Base-by-base conservation (phyloP, 2,888 invertebrate species). In the Scaeva pyrastri region DNA sequence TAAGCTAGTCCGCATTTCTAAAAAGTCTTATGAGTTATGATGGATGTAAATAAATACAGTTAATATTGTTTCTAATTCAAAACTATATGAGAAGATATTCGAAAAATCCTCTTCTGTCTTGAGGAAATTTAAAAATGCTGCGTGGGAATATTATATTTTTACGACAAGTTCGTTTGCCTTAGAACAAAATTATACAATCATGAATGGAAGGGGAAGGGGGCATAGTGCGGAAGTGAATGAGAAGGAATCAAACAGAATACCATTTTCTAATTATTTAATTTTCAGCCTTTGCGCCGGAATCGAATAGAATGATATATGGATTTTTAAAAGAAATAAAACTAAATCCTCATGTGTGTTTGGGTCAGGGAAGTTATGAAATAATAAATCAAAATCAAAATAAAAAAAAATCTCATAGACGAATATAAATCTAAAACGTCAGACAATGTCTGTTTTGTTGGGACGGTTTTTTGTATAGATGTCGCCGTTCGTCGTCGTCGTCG, bases 331-430 rank as follows among this genome's bases (percentile, higher is more conserved):
- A 56, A 66, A 66, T 66, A 31, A 62, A 41, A 19, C 52, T 41
- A n/a, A 70, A 68, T 68, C 58, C 31, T 43, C 50, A 72, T 45
- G 23, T 21, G 50, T 21, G 1, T n/a, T 26, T 64, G 48, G 74
- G 74, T 71, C 83, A 84, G 43, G 36, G 19, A 71, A 84, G 74
- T 71, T 79, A 84, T 79, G 74, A 84, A 84, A 79, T 71, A 70
- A 79, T 79, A 79, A 79, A 84, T 84, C 78, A 72, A 31, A 11
- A 62, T 23, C 12, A 58, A 43, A 70, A 23, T 10, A 19, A 3
- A 60, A 36, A 70, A 43, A 21, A 45, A 36, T 21, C 41, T 56
- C 45, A 41, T 10, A 74, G 26, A 55, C 41, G 31, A 50, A 31
- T 41, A 39, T 43, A 76, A 82, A 82, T 73, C 48, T 48, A 36